Percentiles rank a stretch among this genome's conserved stretches.
phyloP scores from a whole-genome alignment of 2,797 vertebrate genomes.

The Pangasius larnaudii region DNA sequence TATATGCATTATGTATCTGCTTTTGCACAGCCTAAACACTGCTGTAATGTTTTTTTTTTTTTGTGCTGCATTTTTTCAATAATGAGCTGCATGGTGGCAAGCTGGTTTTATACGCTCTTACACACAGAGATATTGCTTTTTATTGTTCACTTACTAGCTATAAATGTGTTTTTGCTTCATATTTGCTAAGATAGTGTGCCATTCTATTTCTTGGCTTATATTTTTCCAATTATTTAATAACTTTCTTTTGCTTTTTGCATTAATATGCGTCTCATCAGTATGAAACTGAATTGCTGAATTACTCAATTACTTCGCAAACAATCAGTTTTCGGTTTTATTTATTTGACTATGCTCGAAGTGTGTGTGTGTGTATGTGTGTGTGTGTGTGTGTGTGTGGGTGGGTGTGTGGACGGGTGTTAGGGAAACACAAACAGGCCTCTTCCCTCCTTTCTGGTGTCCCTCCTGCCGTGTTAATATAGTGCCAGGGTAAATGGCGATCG shows the following conservation, averaged over 20 bases:
- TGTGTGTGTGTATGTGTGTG: background rate
- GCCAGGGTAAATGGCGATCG: constrained; percentile 75
- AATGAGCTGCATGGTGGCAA: constrained; percentile 28
- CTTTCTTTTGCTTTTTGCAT: background rate
- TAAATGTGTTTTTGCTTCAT: background rate
- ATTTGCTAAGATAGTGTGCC: background rate
- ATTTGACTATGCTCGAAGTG: background rate
- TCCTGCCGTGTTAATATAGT: constrained; percentile 65
- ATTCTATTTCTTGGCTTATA: background rate
- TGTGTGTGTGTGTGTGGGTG: constrained; percentile 3
- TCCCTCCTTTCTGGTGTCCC: constrained; percentile 36
- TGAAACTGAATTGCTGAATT: constrained; percentile 1
- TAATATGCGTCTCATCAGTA: background rate
- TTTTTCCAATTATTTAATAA: constrained; percentile 4
- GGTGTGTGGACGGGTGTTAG: background rate
- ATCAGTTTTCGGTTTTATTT: constrained; percentile 3
- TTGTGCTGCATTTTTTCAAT: background rate
- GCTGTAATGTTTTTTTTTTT: constrained; percentile 33
- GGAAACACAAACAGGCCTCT: constrained; percentile 10
- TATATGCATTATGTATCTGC: constrained; percentile 63
- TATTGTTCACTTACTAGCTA: constrained; percentile 12
- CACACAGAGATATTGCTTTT: constrained; percentile 26
- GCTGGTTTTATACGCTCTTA: constrained; percentile 8
- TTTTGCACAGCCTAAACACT: constrained; percentile 43
- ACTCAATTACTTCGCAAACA: background rate